These are phyloP conservation scores for Lasioglossum albipes DNA, from an alignment of 1,140 invertebrate genomes.

Conservation along the genomic window DNA sequence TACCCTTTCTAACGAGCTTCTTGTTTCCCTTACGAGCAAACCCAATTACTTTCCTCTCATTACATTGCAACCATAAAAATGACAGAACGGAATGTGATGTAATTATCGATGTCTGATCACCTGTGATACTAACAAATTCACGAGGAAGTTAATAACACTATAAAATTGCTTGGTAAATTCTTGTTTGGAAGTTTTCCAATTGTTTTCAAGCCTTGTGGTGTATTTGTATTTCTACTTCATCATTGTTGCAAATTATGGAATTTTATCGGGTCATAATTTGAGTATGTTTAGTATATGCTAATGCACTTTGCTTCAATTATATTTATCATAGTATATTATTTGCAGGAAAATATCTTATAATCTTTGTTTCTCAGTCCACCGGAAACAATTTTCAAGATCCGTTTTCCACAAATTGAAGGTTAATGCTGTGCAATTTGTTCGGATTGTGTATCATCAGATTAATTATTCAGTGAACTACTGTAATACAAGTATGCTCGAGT, in stretches of 20 bases:
- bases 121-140: too few relatives aligned
- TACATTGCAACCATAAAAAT: neutral
- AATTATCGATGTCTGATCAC: neutral
- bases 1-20: slow-evolving; percentile 44
- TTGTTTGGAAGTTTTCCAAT: too few relatives aligned
- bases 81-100: neutral
- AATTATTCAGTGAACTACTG: neutral
- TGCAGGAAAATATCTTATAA: too few relatives aligned
- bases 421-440: neutral
- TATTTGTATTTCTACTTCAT: too few relatives aligned
- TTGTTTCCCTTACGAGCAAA: slow-evolving; percentile 4
- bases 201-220: too few relatives aligned
- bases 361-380: neutral
- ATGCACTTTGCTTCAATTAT: too few relatives aligned
- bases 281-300: too few relatives aligned
- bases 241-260: too few relatives aligned
- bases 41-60: neutral
- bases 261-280: too few relatives aligned
- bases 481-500: too few relatives aligned
- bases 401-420: neutral
- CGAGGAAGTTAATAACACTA: neutral
- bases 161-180: too few relatives aligned
- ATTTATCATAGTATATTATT: too few relatives aligned
- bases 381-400: neutral
- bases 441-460: neutral